A percentile compares a stretch with the other conserved stretches of the same genome.
These are phyloP conservation scores for Mus minutoides DNA, from an alignment of 2,797 vertebrate species.

Conservation along the genomic window DNA sequence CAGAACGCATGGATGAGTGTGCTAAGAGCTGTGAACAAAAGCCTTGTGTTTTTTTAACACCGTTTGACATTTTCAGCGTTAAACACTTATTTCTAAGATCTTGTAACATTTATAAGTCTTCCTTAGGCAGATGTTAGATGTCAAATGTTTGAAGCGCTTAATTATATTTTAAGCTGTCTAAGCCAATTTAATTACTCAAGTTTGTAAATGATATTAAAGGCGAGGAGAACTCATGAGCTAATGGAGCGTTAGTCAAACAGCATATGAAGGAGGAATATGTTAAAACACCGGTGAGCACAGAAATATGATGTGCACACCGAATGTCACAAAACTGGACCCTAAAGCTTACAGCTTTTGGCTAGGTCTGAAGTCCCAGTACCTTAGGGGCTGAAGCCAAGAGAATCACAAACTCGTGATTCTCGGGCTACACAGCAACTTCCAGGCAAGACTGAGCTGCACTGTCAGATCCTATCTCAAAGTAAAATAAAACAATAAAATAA, in stretches of 20 bases:
- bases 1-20: conserved; percentile 16
- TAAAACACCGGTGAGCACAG: conserved; percentile 12
- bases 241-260: background rate
- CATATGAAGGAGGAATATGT: background rate
- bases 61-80: conserved; percentile 22
- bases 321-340: conserved; percentile 8
- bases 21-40: background rate
- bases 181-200: conserved; percentile 57
- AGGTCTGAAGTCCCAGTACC: background rate
- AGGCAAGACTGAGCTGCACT: background rate
- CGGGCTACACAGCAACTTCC: background rate
- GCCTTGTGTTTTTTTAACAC: background rate
- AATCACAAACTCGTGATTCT: background rate
- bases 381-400: background rate
- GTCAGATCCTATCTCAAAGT: background rate
- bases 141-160: conserved; percentile 47
- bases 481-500: background rate
- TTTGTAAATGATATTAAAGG: conserved; percentile 44
- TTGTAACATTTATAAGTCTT: conserved; percentile 49
- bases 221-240: conserved; percentile 15
- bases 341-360: background rate
- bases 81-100: conserved; percentile 31
- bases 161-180: conserved; percentile 36
- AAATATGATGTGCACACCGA: background rate
- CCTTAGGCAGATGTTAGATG: conserved; percentile 20